Evolutionary conservation across 2,888 invertebrate genomes (phyloP), one percentile per base, ranked within the genome.

Genomic region (Drosophila formosana): DNA sequence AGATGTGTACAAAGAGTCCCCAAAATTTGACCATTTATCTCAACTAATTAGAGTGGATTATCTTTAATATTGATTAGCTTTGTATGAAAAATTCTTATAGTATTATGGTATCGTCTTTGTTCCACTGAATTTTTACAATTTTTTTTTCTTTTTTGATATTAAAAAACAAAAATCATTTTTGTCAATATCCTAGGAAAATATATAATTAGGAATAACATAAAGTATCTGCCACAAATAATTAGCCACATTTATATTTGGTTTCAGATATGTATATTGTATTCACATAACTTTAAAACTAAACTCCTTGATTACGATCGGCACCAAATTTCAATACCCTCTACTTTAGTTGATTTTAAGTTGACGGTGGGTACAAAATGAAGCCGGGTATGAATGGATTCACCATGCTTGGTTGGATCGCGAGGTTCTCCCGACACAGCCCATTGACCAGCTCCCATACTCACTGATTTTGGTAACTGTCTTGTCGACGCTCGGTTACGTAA

Each of bases 331-430:
- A n/a, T 3, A 37, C 4, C 11, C n/a, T 37, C n/a, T n/a, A 4
- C 37, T 37, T 13, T 4, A 13, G 13, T n/a, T 2, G 4, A 5
- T n/a, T 13, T 39, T 32, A 58, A 37, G 41, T 43, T 57, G 18
- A 53, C 41, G 45, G 57, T 55, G 72, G 46, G 51, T 63, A 51
- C 73, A 47, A 53, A 64, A 66, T 55, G 70, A 72, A 68, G 68
- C 70, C 86, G 80, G 85, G 88, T 83, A 80, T 88, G 86, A 82
- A 72, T 71, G 80, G 66, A 77, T 68, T 72, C 69, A 85, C 63
- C 61, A 66, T 75, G 66, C 66, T 52, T 66, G 52, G 46, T 26
- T 23, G 46, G 32, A 37, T 51, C 39, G 53, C 25, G 41, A 46
- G 58, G 28, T 47, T 9, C 25, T 62, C 61, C 60, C 75, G 60